These are phyloP conservation scores for Agonum fuliginosum DNA, from an alignment of 2,888 invertebrate genomes.

Conservation along the genomic window DNA sequence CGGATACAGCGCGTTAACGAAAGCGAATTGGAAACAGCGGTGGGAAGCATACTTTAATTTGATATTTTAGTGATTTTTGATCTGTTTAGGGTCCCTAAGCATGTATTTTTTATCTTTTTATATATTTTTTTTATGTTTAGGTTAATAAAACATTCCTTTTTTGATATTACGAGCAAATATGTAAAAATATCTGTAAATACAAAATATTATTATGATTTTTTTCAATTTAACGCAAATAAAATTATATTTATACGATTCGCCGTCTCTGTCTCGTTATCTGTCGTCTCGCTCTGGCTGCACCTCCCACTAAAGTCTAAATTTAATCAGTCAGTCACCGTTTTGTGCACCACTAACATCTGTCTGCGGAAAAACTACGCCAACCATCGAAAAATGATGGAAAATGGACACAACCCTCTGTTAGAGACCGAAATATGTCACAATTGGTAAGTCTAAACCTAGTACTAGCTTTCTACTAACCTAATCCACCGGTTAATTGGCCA, in stretches of 20 bases:
- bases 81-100: too few species aligned
- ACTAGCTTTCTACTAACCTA: neutral
- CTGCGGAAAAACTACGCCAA: neutral
- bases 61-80: neutral
- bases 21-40: conserved; percentile 71
- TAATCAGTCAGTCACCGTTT: neutral
- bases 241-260: conserved; percentile 2
- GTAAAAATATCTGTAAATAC: too few species aligned
- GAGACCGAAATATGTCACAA: conserved; percentile 57
- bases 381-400: neutral
- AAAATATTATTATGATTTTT: neutral
- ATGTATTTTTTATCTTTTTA: neutral
- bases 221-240: neutral
- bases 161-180: neutral
- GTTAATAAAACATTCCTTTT: neutral
- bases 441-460: conserved; percentile 25
- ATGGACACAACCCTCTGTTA: neutral
- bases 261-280: too few species aligned
- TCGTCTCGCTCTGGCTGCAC: too few species aligned
- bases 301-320: too few species aligned
- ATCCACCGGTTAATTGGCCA: too few species aligned
- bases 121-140: neutral
- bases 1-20: conserved; percentile 66
- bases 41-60: conserved; percentile 70
- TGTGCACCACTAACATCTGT: neutral